A percentile compares a stretch with the other conserved stretches of the same genome.
Conservation (phyloP, 2,113 vertebrate species). For the Chaetorhynchus papuensis region DNA sequence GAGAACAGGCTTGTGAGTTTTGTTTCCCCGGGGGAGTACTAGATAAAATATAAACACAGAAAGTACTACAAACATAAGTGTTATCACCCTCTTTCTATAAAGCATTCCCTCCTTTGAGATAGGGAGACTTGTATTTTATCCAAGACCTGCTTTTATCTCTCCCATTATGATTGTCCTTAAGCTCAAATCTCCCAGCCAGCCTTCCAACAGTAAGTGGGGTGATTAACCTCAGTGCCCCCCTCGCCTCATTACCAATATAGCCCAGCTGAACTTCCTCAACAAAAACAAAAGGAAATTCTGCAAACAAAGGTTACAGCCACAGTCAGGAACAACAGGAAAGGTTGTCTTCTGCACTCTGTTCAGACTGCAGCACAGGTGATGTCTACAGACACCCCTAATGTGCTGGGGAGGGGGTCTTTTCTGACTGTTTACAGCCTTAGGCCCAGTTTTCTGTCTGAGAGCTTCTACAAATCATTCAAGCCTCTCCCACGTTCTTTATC, state of each 20-base stretch:
- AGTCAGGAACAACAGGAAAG: not conserved
- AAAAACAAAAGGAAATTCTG: slow-evolving; percentile 10
- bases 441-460: not conserved
- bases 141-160: slow-evolving; percentile 17
- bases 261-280: not conserved
- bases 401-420: not conserved
- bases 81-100: slow-evolving; percentile 20
- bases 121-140: not conserved
- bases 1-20: not conserved
- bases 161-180: slow-evolving; percentile 21
- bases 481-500: not conserved
- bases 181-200: not conserved
- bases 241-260: not conserved
- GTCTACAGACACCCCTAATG: not conserved
- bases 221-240: slow-evolving; percentile 13
- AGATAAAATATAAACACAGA: not conserved
- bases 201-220: not conserved
- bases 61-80: slow-evolving; percentile 28
- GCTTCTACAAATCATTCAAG: not conserved
- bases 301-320: not conserved
- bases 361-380: not conserved
- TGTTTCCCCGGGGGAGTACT: not conserved
- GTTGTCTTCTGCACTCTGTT: not conserved
- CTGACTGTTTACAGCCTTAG: not conserved
- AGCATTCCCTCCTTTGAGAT: slow-evolving; percentile 11